Evolutionary conservation across 2,888 invertebrate genomes (phyloP).

Genomic region (Zhuqinia jingwanae): DNA sequence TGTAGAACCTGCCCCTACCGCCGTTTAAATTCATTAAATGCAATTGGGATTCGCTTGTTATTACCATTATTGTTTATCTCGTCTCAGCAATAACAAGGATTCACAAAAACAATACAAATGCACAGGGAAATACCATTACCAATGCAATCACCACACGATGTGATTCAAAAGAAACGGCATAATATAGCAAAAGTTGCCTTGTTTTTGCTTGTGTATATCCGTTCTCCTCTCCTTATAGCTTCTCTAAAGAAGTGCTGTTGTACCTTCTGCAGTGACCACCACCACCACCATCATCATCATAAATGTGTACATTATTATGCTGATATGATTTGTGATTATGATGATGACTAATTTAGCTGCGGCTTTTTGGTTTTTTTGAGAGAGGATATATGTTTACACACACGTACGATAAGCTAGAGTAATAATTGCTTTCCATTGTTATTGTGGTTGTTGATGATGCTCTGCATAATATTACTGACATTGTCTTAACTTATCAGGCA

Average conservation of each 20-base stretch:
- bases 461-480: neutral
- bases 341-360: constrained; percentile 22
- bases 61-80: neutral
- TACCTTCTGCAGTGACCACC: neutral
- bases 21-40: constrained; percentile 45
- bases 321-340: constrained; percentile 20
- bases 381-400: neutral
- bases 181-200: constrained; percentile 3
- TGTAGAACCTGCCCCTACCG: neutral
- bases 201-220: constrained; percentile 37
- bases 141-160: neutral
- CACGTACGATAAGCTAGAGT: neutral
- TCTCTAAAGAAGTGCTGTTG: neutral
- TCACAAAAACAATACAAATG: neutral
- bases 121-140: neutral
- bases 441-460: neutral
- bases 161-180: neutral
- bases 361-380: neutral
- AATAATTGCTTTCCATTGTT: neutral
- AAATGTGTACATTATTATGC: neutral
- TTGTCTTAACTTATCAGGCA: no score
- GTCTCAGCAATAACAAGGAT: constrained; percentile 5
- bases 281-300: neutral
- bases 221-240: constrained; percentile 6
- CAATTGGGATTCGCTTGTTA: constrained; percentile 34